phyloP scores from a whole-genome alignment of 2,888 invertebrate genomes.

The Sarcophaga rosellei region DNA sequence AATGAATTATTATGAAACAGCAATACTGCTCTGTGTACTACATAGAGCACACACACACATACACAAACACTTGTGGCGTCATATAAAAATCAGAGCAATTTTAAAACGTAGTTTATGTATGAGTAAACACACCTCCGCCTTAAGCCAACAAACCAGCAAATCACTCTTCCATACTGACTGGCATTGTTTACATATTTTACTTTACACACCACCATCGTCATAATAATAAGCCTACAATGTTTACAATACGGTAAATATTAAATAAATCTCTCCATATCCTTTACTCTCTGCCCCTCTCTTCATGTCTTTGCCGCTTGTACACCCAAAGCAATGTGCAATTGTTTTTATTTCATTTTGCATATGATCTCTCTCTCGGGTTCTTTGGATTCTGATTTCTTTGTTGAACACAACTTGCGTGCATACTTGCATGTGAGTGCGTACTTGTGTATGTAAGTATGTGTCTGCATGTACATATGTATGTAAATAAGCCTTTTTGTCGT shows the following conservation, averaged over 20 bases:
- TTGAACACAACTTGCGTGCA: background rate
- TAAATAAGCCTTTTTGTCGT: background rate
- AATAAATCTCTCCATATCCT: background rate
- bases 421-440: background rate
- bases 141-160: constrained; percentile 21
- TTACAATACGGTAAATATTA: constrained; percentile 19
- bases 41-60: background rate
- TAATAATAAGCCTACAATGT: constrained; percentile 22
- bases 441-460: background rate
- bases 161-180: background rate
- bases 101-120: background rate
- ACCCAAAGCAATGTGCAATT: background rate
- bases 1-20: constrained; percentile 28
- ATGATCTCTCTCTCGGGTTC: background rate
- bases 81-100: background rate
- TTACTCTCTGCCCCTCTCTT: background rate
- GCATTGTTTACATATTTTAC: constrained; percentile 40
- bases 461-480: background rate
- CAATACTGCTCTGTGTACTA: background rate
- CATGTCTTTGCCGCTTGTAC: background rate
- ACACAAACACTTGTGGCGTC: background rate
- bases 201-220: background rate
- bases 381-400: constrained; percentile 4
- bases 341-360: background rate
- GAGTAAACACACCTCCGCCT: constrained; percentile 43